These are phyloP conservation scores for Atherix ibis DNA, from an alignment of 2,888 invertebrate genomes.

Conservation along the genomic window DNA sequence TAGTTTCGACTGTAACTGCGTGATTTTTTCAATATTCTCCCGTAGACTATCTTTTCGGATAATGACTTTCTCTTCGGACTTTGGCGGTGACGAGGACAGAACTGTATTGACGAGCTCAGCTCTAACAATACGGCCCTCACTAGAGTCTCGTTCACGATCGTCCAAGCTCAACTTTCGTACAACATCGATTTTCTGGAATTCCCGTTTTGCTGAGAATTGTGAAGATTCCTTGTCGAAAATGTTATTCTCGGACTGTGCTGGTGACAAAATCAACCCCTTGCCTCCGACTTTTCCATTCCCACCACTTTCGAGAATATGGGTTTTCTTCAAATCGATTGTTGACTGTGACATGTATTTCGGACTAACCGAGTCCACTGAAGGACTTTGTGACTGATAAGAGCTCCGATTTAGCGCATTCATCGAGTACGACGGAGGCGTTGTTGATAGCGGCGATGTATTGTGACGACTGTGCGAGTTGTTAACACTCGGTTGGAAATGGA, in stretches of 20 bases:
- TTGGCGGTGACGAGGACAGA: conserved; percentile 14
- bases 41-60: conserved; percentile 27
- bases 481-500: conserved; percentile 23
- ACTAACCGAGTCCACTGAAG: conserved; percentile 21
- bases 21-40: conserved; percentile 32
- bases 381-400: conserved; percentile 12
- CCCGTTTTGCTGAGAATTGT: conserved; percentile 11
- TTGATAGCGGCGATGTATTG: conserved; percentile 11
- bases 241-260: conserved; percentile 30
- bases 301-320: conserved; percentile 25
- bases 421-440: conserved; percentile 16
- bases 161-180: conserved; percentile 16
- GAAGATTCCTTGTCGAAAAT: conserved; percentile 12
- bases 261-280: conserved; percentile 19
- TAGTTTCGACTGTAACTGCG: conserved; percentile 29
- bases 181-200: conserved; percentile 17
- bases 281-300: conserved; percentile 18
- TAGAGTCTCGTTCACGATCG: conserved; percentile 9
- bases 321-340: conserved; percentile 30
- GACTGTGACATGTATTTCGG: conserved; percentile 28
- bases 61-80: conserved; percentile 18
- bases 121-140: conserved; percentile 22
- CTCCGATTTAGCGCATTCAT: conserved; percentile 8
- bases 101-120: conserved; percentile 30
- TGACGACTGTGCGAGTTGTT: conserved; percentile 4